Conservation (phyloP, 2,797 vertebrate genomes). For the Sarcophilus harrisii region DNA sequence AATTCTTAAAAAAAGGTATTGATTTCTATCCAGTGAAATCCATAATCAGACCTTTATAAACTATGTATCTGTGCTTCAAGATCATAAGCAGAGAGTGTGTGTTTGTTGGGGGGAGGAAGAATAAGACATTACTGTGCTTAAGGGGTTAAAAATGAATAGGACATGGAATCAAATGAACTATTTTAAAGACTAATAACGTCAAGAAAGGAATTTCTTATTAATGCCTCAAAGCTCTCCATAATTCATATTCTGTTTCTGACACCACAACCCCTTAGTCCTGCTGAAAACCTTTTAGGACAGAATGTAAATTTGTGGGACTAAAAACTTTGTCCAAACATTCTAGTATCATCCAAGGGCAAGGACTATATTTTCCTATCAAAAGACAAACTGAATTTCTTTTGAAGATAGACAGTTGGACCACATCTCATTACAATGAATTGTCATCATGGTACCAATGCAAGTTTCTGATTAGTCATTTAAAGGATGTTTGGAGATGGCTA, state of each 20-base stretch:
- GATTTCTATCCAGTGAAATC: background rate
- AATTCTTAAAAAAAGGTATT: background rate
- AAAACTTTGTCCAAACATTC: background rate
- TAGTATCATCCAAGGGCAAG: background rate
- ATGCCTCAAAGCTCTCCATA: background rate
- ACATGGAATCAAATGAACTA: background rate
- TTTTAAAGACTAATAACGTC: background rate
- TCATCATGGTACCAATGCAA: background rate
- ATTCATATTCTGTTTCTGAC: background rate
- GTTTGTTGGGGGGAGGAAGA: background rate
- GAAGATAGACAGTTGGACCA: background rate
- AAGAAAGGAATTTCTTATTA: background rate
- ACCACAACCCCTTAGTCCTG: background rate
- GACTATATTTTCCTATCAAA: background rate
- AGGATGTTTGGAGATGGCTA: background rate
- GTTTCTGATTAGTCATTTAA: background rate
- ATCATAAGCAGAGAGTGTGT: background rate
- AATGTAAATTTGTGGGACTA: background rate
- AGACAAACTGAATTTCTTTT: conserved; percentile 20
- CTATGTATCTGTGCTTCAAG: background rate
- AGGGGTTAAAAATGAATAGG: background rate
- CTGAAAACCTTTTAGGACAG: background rate
- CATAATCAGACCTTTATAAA: background rate
- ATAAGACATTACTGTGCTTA: background rate
- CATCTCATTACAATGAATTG: background rate